phyloP scores from a whole-genome alignment of 2,888 invertebrate genomes.

The Drosophila multiciliata region DNA sequence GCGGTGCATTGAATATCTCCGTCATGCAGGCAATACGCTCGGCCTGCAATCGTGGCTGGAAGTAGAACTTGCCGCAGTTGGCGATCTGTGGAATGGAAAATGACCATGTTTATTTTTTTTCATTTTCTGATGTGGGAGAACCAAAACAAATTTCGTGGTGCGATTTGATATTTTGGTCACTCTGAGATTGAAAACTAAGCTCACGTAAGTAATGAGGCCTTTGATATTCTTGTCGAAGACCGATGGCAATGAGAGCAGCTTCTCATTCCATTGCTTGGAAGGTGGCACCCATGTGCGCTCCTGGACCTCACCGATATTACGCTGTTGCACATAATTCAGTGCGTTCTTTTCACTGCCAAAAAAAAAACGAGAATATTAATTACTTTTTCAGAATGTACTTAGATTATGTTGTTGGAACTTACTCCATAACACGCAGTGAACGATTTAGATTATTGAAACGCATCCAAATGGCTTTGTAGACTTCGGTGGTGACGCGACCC shows the following conservation, averaged over 20 bases:
- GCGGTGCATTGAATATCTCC: constrained; percentile 82
- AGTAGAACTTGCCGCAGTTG: constrained; percentile 83
- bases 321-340: constrained; percentile 85
- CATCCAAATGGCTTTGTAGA: constrained; percentile 91
- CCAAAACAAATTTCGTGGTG: background rate
- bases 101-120: background rate
- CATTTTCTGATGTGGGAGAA: background rate
- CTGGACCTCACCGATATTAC: constrained; percentile 72
- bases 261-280: constrained; percentile 81
- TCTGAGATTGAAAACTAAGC: constrained; percentile 38
- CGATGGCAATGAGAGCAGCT: constrained; percentile 87
- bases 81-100: constrained; percentile 68
- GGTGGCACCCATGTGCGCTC: constrained; percentile 78
- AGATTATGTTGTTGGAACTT: constrained; percentile 38
- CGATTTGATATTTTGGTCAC: background rate
- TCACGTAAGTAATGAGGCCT: constrained; percentile 87
- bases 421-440: constrained; percentile 82
- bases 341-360: constrained; percentile 86
- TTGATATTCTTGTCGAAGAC: constrained; percentile 86
- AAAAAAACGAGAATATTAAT: background rate
- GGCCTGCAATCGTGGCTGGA: constrained; percentile 79
- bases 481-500: constrained; percentile 88
- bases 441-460: constrained; percentile 85
- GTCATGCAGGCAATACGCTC: constrained; percentile 83
- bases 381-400: background rate